Conservation (phyloP, 2,113 vertebrate species). For the Chionodraco myersi region DNA sequence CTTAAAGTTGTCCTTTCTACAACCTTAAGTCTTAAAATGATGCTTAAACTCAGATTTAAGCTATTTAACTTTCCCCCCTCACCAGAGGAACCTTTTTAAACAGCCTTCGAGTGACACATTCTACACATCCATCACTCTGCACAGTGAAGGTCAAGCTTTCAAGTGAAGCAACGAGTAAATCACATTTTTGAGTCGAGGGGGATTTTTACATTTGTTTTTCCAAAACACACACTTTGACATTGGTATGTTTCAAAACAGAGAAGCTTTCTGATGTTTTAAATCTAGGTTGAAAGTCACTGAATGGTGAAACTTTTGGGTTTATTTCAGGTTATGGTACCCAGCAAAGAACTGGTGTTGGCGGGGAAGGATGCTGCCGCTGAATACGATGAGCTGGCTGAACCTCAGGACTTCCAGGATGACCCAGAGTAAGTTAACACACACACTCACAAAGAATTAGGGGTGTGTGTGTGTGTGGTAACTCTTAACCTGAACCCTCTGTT, state of each 20-base stretch:
- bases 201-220: neutral
- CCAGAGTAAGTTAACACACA: conserved; percentile 89
- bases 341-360: conserved; percentile 92
- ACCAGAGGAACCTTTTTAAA: neutral
- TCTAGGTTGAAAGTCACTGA: conserved; percentile 13
- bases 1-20: neutral
- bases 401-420: conserved; percentile 98
- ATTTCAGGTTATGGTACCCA: conserved; percentile 90
- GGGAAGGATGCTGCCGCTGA: conserved; percentile 97
- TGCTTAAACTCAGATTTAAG: neutral
- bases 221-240: neutral
- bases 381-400: conserved; percentile 97
- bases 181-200: neutral
- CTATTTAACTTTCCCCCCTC: neutral
- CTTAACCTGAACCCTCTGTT: conserved; percentile 26
- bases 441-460: neutral
- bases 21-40: neutral
- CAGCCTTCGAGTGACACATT: neutral
- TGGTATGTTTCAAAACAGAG: neutral
- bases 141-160: conserved; percentile 12
- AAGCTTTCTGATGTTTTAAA: neutral
- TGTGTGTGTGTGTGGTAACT: neutral
- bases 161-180: neutral
- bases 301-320: neutral
- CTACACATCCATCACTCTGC: neutral